These are phyloP conservation scores for Phyllotreta cruciferae DNA, from an alignment of 2,888 invertebrate species.

Conservation along the genomic window DNA sequence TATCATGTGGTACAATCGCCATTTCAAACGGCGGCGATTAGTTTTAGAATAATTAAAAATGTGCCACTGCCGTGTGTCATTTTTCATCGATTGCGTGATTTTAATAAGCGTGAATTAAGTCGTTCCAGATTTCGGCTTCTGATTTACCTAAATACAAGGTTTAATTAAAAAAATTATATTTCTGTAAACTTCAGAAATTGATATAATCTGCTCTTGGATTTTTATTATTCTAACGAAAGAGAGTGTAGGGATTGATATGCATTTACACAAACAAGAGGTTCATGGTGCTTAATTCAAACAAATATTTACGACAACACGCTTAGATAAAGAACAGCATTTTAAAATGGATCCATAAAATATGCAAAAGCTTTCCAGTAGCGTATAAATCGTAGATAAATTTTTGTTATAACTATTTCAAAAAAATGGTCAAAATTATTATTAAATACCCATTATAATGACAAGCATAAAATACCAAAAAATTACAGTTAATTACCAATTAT, in stretches of 20 bases:
- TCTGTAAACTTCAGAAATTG: too few relatives aligned
- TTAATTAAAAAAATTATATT: neutral
- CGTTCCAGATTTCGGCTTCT: conserved; percentile 21
- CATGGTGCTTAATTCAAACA: neutral
- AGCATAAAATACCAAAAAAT: too few relatives aligned
- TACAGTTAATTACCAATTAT: too few relatives aligned
- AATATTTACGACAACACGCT: conserved; percentile 17
- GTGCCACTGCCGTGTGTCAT: conserved; percentile 24
- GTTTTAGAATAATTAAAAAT: conserved; percentile 34
- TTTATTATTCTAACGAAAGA: conserved; percentile 12
- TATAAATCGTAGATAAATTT: neutral
- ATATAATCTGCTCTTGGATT: neutral
- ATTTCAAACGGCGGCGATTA: conserved; percentile 31
- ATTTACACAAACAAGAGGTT: too few relatives aligned
- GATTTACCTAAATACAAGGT: conserved; percentile 5
- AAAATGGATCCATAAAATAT: conserved; percentile 10
- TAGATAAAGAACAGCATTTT: conserved; percentile 6
- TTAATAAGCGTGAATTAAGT: conserved; percentile 29
- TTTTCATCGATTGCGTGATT: conserved; percentile 31
- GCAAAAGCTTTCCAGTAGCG: neutral
- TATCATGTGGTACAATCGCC: conserved; percentile 28
- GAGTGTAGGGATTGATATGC: too few relatives aligned
- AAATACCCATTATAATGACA: too few relatives aligned
- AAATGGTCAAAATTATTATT: too few relatives aligned
- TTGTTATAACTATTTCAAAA: too few relatives aligned